Percentiles rank a stretch among this genome's conserved stretches.
Conservation (phyloP, 2,797 vertebrate genomes). For the Anguilla marmorata region DNA sequence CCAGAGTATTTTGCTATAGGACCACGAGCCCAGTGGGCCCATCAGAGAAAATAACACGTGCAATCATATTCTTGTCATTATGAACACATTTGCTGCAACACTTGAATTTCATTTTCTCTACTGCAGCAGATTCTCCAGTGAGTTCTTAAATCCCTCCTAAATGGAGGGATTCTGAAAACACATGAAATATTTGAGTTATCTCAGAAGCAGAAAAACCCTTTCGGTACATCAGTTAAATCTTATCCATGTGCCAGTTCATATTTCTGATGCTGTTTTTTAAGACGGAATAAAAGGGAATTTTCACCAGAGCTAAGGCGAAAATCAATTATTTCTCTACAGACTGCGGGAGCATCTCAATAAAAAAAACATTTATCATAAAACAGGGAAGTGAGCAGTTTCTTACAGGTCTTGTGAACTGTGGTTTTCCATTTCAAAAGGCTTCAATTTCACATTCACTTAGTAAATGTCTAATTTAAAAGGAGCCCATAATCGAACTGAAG, state of each 20-base stretch:
- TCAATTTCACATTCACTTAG: constrained; percentile 54
- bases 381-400: constrained; percentile 31
- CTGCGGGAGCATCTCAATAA: constrained; percentile 32
- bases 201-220: constrained; percentile 13
- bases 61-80: not conserved
- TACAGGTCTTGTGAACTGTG: constrained; percentile 54
- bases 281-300: constrained; percentile 55
- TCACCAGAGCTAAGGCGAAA: constrained; percentile 33
- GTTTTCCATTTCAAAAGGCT: constrained; percentile 59
- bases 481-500: constrained; percentile 64
- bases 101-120: not conserved
- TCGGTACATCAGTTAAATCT: constrained; percentile 23
- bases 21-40: not conserved
- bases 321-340: constrained; percentile 49
- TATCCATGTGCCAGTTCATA: constrained; percentile 41
- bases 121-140: not conserved
- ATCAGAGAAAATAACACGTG: not conserved
- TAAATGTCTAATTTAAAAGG: constrained; percentile 62
- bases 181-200: not conserved
- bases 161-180: constrained; percentile 8
- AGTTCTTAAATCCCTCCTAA: constrained; percentile 5
- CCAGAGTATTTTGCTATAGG: not conserved
- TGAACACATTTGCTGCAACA: constrained; percentile 7
- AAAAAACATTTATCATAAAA: constrained; percentile 55
- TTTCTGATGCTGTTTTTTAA: constrained; percentile 44